These are phyloP conservation scores for Alfaro cultratus DNA, from an alignment of 2,797 vertebrate genomes.

Conservation along the genomic window DNA sequence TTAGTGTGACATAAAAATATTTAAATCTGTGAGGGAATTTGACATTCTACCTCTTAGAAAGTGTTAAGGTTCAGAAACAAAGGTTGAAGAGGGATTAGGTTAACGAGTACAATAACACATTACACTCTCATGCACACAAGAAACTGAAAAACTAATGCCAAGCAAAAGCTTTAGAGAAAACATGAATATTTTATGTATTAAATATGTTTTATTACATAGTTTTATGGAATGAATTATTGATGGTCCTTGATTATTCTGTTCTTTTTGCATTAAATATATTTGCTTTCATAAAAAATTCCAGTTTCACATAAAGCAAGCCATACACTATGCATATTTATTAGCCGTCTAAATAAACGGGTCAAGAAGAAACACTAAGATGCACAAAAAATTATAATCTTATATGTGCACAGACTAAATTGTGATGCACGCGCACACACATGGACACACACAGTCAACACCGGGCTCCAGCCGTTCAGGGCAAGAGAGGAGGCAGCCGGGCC, in stretches of 20 bases:
- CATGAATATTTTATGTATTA: slow-evolving; percentile 49
- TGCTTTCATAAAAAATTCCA: slow-evolving; percentile 26
- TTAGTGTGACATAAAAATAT: not conserved
- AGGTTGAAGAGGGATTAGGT: slow-evolving; percentile 11
- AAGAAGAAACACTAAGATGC: slow-evolving; percentile 18
- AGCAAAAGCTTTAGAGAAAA: slow-evolving; percentile 30
- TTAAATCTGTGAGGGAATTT: not conserved
- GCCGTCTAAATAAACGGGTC: slow-evolving; percentile 37
- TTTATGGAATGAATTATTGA: slow-evolving; percentile 46
- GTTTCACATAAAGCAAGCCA: slow-evolving; percentile 2
- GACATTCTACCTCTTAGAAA: not conserved
- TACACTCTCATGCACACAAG: slow-evolving; percentile 16
- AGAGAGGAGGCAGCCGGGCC: slow-evolving; percentile 67
- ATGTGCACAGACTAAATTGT: slow-evolving; percentile 22
- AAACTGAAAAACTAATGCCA: slow-evolving; percentile 14
- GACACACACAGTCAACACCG: slow-evolving; percentile 48
- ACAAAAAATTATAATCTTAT: slow-evolving; percentile 36
- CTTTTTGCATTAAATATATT: slow-evolving; percentile 28
- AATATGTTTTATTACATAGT: slow-evolving; percentile 50
- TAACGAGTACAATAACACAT: slow-evolving; percentile 48
- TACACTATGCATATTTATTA: slow-evolving; percentile 58
- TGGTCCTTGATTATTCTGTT: slow-evolving; percentile 40
- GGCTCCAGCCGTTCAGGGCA: slow-evolving; percentile 70
- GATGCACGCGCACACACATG: slow-evolving; percentile 12
- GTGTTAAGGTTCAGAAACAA: not conserved